Evolutionary conservation across 2,888 invertebrate genomes (phyloP).

Genomic region (Chaitophorus viminalis): DNA sequence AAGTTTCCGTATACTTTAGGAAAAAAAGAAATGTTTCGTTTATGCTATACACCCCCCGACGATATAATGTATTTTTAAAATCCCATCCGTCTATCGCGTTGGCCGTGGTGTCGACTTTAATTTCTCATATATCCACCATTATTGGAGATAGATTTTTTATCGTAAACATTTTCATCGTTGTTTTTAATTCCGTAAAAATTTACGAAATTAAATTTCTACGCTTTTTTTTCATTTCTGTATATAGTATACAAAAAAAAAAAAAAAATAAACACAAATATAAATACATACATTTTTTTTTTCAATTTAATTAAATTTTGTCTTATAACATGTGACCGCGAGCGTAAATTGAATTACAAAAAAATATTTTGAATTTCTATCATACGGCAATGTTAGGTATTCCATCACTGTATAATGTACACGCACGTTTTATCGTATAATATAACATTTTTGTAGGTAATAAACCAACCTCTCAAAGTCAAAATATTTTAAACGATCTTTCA

Average conservation of each 20-base stretch:
- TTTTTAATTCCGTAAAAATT: background rate
- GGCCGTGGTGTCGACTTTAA: background rate
- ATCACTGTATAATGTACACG: no score
- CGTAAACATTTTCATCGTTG: background rate
- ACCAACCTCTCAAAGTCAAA: background rate
- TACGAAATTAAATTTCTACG: no score
- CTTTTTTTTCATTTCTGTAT: no score
- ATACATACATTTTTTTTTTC: no score
- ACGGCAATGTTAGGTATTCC: no score
- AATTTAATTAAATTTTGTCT: no score
- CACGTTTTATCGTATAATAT: background rate
- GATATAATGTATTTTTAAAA: slow-evolving; percentile 29
- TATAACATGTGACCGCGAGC: no score
- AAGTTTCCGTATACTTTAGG: background rate
- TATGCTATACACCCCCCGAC: background rate
- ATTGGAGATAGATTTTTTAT: background rate
- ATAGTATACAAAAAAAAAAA: no score
- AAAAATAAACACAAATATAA: no score
- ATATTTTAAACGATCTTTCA: background rate
- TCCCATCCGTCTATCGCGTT: background rate
- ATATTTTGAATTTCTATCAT: no score
- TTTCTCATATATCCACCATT: slow-evolving; percentile 5
- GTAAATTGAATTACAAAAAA: no score
- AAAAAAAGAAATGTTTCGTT: background rate
- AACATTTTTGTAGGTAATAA: background rate